A percentile compares a stretch with the other conserved stretches of the same genome.
Conservation (phyloP, 2,113 vertebrate species). For the Halcyon senegalensis region DNA sequence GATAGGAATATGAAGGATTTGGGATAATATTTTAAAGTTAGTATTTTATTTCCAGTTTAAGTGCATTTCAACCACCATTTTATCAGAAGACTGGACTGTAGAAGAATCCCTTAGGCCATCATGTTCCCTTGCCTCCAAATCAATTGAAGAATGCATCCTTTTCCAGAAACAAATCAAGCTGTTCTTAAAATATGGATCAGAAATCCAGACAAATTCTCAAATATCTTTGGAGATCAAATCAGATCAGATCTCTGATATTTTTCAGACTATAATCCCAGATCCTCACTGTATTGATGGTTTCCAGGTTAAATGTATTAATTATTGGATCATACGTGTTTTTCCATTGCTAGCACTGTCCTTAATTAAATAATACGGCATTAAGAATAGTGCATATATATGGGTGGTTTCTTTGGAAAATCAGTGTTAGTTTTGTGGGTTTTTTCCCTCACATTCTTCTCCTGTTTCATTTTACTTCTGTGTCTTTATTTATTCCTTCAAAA, state of each 20-base stretch:
- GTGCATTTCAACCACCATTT: not conserved
- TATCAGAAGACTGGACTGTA: not conserved
- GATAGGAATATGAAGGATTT: not conserved
- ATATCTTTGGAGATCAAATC: not conserved
- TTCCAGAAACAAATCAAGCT: not conserved
- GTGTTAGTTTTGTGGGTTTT: not conserved
- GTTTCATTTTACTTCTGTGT: not conserved
- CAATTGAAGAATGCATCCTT: not conserved
- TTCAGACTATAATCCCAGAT: not conserved
- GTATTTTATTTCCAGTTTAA: not conserved
- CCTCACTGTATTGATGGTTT: not conserved
- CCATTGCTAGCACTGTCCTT: not conserved
- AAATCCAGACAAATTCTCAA: not conserved
- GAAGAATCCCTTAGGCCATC: not conserved
- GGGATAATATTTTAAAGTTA: not conserved
- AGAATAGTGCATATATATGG: not conserved
- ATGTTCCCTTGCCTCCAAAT: not conserved
- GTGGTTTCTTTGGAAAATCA: not conserved
- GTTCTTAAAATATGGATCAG: not conserved
- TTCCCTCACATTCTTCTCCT: fast-evolving
- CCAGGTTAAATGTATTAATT: not conserved
- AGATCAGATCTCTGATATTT: not conserved
- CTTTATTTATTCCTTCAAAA: not conserved
- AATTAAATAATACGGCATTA: not conserved
- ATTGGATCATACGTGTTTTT: not conserved